Conservation (phyloP, 2,888 invertebrate genomes). For the Tricholauxania praeusta region DNA sequence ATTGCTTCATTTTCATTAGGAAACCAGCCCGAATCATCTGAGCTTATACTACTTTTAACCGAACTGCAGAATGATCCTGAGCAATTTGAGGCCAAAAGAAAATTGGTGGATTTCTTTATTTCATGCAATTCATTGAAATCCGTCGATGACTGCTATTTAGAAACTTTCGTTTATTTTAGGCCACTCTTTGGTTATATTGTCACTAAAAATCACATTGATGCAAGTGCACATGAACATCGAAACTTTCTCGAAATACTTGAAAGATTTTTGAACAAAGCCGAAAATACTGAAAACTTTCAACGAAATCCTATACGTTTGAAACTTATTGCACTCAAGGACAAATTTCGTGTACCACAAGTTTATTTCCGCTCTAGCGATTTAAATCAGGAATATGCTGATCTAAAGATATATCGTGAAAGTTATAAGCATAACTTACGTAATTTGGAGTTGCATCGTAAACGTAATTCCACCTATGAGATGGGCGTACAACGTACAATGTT, state of each 20-base stretch:
- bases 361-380: conserved; percentile 57
- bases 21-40: conserved; percentile 54
- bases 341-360: conserved; percentile 54
- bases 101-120: conserved; percentile 61
- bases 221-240: conserved; percentile 52
- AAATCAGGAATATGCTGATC: conserved; percentile 55
- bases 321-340: conserved; percentile 53
- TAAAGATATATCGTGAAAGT: conserved; percentile 59
- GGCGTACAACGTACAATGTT: conserved; percentile 60
- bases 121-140: conserved; percentile 59
- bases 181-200: conserved; percentile 64
- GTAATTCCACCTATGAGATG: conserved; percentile 57
- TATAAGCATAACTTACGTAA: conserved; percentile 62
- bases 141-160: conserved; percentile 63
- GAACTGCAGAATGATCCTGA: conserved; percentile 58
- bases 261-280: conserved; percentile 52
- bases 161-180: conserved; percentile 62
- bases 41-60: conserved; percentile 57
- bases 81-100: conserved; percentile 63
- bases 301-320: conserved; percentile 52
- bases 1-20: conserved; percentile 50
- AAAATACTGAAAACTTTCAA: conserved; percentile 47
- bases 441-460: conserved; percentile 55
- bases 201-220: conserved; percentile 54
- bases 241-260: conserved; percentile 55